Evolutionary conservation across 1,140 invertebrate species (phyloP), one percentile per base, ranked within the genome.

Genomic region (Temnothorax curvispinosus): DNA sequence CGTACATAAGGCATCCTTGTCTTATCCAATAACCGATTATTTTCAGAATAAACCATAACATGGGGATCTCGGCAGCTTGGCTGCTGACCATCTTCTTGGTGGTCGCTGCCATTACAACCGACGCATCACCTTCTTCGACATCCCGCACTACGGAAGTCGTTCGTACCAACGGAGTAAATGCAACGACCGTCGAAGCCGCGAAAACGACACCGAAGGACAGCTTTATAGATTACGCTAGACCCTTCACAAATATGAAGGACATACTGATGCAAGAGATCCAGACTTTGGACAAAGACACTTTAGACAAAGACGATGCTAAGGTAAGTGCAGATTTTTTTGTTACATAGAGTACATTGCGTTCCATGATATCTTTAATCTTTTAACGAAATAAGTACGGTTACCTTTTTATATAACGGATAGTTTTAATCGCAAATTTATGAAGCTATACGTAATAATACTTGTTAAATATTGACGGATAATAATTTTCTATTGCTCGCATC

Each of bases 221-320:
- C 9, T 56, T 72, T 13, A 6, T 67, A 18, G 44, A 62, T 44
- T 81, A 88, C 9, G 41, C 38, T 9, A 91, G 65, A 52, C 38
- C 47, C 3, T 65, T 87, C n/a, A 35, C 44, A 0, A 65, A 54
- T 56, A 27, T 69, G 4, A 89, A 90, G 54, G 87, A 94, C 3
- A 67, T 93, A 3, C 84, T 95, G 44, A 62, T 94, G 8, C 88
- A 94, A 18, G 93, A 94, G 85, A 93, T 94, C 65, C 85, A 85
- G 15, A 87, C 90, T 15, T 86, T 95, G 58, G 90, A 92, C 47
- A 92, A 94, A 77, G 91, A 93, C 27, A 41, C 85, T 47, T 82
- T 89, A 54, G 18, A 54, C 52, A 54, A 54, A 54, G 18, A 54
- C 27, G 92, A 90, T 41, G 88, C 89, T 27, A 92, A 94, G 84